A percentile compares a stretch with the other conserved stretches of the same genome.
phyloP scores from a whole-genome alignment of 2,113 vertebrate genomes.

The Scopus umbretta region DNA sequence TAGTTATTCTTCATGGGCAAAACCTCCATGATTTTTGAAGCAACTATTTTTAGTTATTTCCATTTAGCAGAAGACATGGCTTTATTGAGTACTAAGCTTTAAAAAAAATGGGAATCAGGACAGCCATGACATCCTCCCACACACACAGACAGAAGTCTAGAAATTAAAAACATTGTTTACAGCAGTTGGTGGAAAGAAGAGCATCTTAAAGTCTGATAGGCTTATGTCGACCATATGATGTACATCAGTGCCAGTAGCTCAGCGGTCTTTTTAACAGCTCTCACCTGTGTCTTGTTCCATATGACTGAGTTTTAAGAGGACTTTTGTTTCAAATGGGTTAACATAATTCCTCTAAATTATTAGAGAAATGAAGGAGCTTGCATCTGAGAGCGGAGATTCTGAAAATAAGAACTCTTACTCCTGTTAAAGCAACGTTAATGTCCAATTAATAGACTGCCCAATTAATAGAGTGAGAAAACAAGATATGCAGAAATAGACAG shows the following conservation, averaged over 20 bases:
- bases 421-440: neutral
- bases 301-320: neutral
- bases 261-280: neutral
- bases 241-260: neutral
- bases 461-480: neutral
- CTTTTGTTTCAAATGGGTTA: neutral
- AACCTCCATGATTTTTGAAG: neutral
- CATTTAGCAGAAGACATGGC: neutral
- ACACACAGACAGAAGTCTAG: neutral
- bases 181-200: neutral
- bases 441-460: neutral
- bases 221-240: neutral
- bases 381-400: neutral
- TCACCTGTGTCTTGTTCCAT: neutral
- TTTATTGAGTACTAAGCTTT: neutral
- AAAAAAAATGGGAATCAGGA: neutral
- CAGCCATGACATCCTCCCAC: neutral
- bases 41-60: neutral
- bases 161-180: neutral
- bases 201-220: neutral
- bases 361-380: neutral
- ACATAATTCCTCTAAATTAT: neutral
- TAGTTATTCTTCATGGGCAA: neutral
- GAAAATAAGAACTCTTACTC: neutral
- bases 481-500: neutral